A percentile compares a stretch with the other conserved stretches of the same genome.
Conservation (phyloP, 2,797 vertebrate genomes). For the Macropodus opercularis region DNA sequence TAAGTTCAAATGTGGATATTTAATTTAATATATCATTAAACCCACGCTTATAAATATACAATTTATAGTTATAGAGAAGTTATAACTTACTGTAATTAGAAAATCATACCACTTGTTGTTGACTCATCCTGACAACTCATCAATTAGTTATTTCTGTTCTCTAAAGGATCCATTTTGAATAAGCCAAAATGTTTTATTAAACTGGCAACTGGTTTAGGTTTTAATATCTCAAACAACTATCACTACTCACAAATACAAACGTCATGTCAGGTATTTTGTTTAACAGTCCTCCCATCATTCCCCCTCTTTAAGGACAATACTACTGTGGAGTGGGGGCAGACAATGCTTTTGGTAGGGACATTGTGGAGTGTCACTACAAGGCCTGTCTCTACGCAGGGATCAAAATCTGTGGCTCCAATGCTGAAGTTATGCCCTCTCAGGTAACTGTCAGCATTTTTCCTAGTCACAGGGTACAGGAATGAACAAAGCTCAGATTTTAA, state of each 20-base stretch:
- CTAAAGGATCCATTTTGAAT: too few relatives aligned
- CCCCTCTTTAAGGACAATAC: constrained; percentile 82
- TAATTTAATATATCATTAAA: too few relatives aligned
- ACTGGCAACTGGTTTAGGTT: not conserved
- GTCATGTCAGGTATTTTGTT: not conserved
- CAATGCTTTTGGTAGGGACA: constrained; percentile 85
- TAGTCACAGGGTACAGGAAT: not conserved
- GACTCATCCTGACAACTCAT: too few relatives aligned
- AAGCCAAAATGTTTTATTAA: not conserved
- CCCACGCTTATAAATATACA: too few relatives aligned
- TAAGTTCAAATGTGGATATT: too few relatives aligned
- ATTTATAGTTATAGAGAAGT: too few relatives aligned
- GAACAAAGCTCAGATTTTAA: too few relatives aligned
- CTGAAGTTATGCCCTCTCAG: constrained; percentile 93
- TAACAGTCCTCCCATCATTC: constrained; percentile 15
- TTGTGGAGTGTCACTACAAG: constrained; percentile 90
- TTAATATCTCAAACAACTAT: too few relatives aligned
- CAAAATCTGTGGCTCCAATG: constrained; percentile 87
- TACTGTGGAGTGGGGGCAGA: constrained; percentile 90
- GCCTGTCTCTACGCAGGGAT: constrained; percentile 87
- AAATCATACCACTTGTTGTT: too few relatives aligned
- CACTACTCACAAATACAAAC: not conserved
- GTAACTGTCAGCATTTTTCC: constrained; percentile 54
- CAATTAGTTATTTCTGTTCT: too few relatives aligned
- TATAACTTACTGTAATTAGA: too few relatives aligned